Percentiles rank a stretch among this genome's conserved stretches.
Evolutionary conservation across 2,888 invertebrate genomes (phyloP).

Genomic region (Thereva unica): DNA sequence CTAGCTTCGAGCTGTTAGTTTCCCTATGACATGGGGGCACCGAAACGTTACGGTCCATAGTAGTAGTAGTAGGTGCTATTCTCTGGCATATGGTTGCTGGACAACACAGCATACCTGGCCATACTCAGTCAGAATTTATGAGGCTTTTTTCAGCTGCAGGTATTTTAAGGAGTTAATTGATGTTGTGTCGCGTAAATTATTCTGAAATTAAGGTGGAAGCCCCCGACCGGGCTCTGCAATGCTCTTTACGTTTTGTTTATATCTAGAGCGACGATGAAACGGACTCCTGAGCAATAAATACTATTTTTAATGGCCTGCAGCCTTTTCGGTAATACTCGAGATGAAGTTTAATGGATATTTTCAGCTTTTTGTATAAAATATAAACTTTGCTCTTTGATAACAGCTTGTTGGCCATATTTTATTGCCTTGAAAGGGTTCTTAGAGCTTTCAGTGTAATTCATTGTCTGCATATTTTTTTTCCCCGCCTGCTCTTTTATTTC

Average conservation of each 20-base stretch:
- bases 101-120: slow-evolving; percentile 32
- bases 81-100: slow-evolving; percentile 24
- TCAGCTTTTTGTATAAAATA: slow-evolving; percentile 31
- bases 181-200: slow-evolving; percentile 58
- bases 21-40: slow-evolving; percentile 23
- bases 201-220: slow-evolving; percentile 54
- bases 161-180: slow-evolving; percentile 57
- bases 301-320: slow-evolving; percentile 51
- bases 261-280: slow-evolving; percentile 36
- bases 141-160: slow-evolving; percentile 52
- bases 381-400: slow-evolving; percentile 35
- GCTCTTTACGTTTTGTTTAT: slow-evolving; percentile 38
- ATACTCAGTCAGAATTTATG: slow-evolving; percentile 42
- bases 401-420: slow-evolving; percentile 28
- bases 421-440: slow-evolving; percentile 24
- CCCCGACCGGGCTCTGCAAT: slow-evolving; percentile 36
- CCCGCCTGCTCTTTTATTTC: neutral
- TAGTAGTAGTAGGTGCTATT: slow-evolving; percentile 30
- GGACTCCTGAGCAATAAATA: slow-evolving; percentile 47
- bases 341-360: slow-evolving; percentile 37
- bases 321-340: slow-evolving; percentile 46
- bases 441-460: slow-evolving; percentile 14
- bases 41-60: no score
- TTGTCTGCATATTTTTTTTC: slow-evolving; percentile 13
- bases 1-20: neutral